Evolutionary conservation across 2,113 vertebrate species (phyloP), one percentile per base, ranked within the genome.

Genomic region (Pituophis catenifer): DNA sequence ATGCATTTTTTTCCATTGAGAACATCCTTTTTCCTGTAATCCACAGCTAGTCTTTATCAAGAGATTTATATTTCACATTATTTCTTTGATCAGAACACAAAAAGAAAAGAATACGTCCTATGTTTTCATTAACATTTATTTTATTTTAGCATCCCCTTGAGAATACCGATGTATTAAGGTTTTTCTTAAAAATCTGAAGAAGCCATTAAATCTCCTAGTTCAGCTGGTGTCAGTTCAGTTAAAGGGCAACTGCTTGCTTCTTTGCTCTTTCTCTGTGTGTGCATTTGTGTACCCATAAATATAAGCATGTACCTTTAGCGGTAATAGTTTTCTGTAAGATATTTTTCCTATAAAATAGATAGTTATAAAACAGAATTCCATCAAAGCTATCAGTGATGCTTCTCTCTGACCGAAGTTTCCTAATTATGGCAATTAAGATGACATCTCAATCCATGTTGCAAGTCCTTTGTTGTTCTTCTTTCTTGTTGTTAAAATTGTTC

Each of bases 111-210:
- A 19, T 7, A 88, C 0, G 0, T 89, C 54, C 90, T 65, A 33
- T 91, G 23, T 52, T 89, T 95, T 90, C 90, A 94, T 52, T 90
- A 86, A 2, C 1, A 53, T 90, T 11, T 29, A 15, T 92, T 96
- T 94, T 92, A 48, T 0, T 93, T 15, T 75, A 92, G 85, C 5
- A 6, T 86, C 44, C 90, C 44, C 93, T 95, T 90, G 94, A 75
- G 91, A 92, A 92, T 75, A 94, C 92, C 91, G 89, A 93, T 92
- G 38, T 91, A 86, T 93, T 92, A 52, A 55, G 58, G 59, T 96
- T 97, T 96, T 91, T 38, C 94, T 93, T 94, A 90, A 96, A 93
- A 29, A 95, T 92, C 87, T 91, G 17, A 96, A 92, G 58, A 93
- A 93, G 90, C 93, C 2, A 57, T 90, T 65, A 95, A 70, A 86